phyloP scores from a whole-genome alignment of 2,888 invertebrate species.

The Choreutis nemorana region DNA sequence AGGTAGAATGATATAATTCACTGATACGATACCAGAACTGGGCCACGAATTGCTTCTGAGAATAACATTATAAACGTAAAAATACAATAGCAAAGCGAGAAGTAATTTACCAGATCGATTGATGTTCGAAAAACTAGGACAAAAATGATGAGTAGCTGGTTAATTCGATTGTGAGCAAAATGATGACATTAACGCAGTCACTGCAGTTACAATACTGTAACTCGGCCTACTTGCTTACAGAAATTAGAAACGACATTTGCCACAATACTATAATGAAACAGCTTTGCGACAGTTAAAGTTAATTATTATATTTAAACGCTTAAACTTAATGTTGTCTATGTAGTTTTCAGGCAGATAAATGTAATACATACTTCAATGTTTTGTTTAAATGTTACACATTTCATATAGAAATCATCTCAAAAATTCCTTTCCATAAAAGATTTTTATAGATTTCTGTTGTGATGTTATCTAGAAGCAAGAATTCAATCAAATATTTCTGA shows the following conservation, averaged over 20 bases:
- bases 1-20: too few relatives aligned
- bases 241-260: conserved; percentile 3
- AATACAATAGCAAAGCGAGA: conserved; percentile 38
- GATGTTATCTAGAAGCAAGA: too few relatives aligned
- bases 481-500: too few relatives aligned
- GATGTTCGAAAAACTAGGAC: conserved; percentile 42
- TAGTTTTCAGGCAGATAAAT: too few relatives aligned
- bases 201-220: conserved; percentile 28
- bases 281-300: not conserved
- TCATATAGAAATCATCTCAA: not conserved
- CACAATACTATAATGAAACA: conserved; percentile 1
- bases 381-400: conserved; percentile 1
- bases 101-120: conserved; percentile 48
- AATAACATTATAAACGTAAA: conserved; percentile 32
- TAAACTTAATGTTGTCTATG: too few relatives aligned
- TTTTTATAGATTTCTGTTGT: too few relatives aligned
- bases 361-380: too few relatives aligned
- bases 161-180: conserved; percentile 20
- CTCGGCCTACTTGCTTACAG: conserved; percentile 29
- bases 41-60: conserved; percentile 46
- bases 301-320: not conserved
- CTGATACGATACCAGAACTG: too few relatives aligned
- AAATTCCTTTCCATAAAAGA: too few relatives aligned
- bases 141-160: conserved; percentile 19
- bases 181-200: conserved; percentile 9